Conservation (phyloP, 2,888 invertebrate species). For the Heliconius erato region DNA sequence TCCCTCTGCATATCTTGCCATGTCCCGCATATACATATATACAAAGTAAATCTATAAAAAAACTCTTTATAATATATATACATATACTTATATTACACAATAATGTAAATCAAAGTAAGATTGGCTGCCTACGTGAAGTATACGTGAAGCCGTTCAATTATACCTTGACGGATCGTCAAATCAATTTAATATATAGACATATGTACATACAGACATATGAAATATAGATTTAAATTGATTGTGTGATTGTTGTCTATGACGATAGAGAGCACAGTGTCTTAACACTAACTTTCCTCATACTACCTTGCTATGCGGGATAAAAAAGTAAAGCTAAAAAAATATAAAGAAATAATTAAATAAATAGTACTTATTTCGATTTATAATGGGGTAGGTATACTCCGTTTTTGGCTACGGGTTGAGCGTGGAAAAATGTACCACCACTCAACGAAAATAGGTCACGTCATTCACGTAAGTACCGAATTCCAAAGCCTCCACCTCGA, state of each 20-base stretch:
- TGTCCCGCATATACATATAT: too few species aligned
- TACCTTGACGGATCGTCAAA: not conserved
- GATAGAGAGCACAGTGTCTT: not conserved
- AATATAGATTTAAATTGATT: not conserved
- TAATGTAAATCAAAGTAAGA: not conserved
- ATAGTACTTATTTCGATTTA: not conserved
- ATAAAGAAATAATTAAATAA: not conserved
- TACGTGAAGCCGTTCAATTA: slow-evolving; percentile 3
- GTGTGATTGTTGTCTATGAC: too few species aligned
- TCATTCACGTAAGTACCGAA: slow-evolving; percentile 22
- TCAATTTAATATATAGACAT: not conserved
- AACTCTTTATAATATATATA: too few species aligned
- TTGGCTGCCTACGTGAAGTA: not conserved
- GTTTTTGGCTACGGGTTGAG: not conserved
- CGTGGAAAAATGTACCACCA: slow-evolving; percentile 1
- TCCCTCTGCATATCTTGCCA: too few species aligned
- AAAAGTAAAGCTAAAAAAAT: not conserved
- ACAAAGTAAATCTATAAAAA: too few species aligned
- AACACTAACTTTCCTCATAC: not conserved
- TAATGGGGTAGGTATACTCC: not conserved
- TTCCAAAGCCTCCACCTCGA: slow-evolving; percentile 8
- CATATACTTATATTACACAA: not conserved
- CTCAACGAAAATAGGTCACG: slow-evolving; percentile 21
- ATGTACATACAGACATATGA: not conserved
- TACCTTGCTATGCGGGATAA: not conserved